Evolutionary conservation across 2,113 vertebrate genomes (phyloP), one percentile per base, ranked within the genome.

Genomic region (Mixornis gularis): DNA sequence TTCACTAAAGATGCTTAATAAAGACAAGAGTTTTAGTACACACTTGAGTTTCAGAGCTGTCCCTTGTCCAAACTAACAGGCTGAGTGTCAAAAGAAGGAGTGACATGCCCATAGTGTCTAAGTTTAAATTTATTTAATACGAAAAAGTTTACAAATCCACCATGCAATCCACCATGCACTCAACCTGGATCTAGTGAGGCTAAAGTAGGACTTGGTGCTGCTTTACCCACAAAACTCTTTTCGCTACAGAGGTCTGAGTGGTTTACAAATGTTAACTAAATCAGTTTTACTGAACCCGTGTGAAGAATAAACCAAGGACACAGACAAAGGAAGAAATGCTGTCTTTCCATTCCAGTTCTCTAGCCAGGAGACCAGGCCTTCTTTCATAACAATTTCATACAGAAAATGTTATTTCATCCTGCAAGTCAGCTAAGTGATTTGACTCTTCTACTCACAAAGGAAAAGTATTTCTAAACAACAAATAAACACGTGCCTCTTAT

Each of bases 121-220:
- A 89, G 71, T 89, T 79, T 53, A 68, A 72, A 93, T 92, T 92
- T 94, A 95, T 95, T 96, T 90, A 76, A 89, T 62, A 93, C 0
- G 5, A 76, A 72, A 86, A 44, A 25, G 82, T 92, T 89, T 95
- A 96, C 89, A 94, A 86, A 94, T 84, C 71, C 83, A 85, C 89
- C 89, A 92, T 91, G 91, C 92, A 92, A 85, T 87, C 76, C 94
- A 73, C 83, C 92, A 92, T 92, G 93, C 92, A 77, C 87, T 85
- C 74, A 29, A 15, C n/a, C 68, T 65, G 90, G 14, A 85, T 43
- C 93, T 92, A 83, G 74, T 1, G 12, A 95, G 87, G 64, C 85
- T 90, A 7, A 85, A 55, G 56, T 41, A 70, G 17, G 72, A 66
- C 71, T 93, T 82, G 24, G 79, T 72, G 84, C 71, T 64, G 71